Evolutionary conservation across 2,888 invertebrate genomes (phyloP), one percentile per base, ranked within the genome.

Genomic region (Caenorhabditis sulstoni): DNA sequence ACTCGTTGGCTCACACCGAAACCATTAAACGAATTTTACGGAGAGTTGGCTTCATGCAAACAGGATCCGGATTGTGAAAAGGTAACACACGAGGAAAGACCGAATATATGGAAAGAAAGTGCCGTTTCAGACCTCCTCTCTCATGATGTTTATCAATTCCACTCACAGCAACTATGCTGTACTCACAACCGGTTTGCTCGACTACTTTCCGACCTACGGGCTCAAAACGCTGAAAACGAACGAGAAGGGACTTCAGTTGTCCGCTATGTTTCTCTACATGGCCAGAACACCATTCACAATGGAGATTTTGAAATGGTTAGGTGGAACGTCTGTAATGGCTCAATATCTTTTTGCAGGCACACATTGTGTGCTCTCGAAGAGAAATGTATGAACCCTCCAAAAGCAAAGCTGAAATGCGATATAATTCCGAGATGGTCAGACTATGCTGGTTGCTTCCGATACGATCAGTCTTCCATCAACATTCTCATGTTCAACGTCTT

Each of bases 381-480:
- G 11, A 70, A 70, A 12, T 70, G 68, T 37, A 70, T 70, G 68
- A 70, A 70, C 20, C 68, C 68, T 0, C 61, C 59, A 5, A 47
- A 45, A 5, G 59, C 68, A 1, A 70, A 70, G 41, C 29, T 70
- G 35, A 61, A 70, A 45, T 70, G 68, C 44, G 68, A 70, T 23
- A 53, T 53, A 20, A 61, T 53, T 5, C 68, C 68, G 0, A 9
- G 37, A n/a, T 70, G 68, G 68, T 52, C 50, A 3, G 22, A 37
- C 14, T 70, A 70, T 44, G 68, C 68, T 0, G 68, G 68, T 35
- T 70, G 68, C 7, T 70, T 70, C n/a, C 68, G 68, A 20, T 70
- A 61, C 53, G 68, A 70, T 61, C 68, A 70, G 44, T 70, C 68
- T 8, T 70, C 68, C 3, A 12, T 70, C 9, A 70, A 70, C 7